Evolutionary conservation across 2,888 invertebrate genomes (phyloP).

Genomic region (Diarsia dahlii): DNA sequence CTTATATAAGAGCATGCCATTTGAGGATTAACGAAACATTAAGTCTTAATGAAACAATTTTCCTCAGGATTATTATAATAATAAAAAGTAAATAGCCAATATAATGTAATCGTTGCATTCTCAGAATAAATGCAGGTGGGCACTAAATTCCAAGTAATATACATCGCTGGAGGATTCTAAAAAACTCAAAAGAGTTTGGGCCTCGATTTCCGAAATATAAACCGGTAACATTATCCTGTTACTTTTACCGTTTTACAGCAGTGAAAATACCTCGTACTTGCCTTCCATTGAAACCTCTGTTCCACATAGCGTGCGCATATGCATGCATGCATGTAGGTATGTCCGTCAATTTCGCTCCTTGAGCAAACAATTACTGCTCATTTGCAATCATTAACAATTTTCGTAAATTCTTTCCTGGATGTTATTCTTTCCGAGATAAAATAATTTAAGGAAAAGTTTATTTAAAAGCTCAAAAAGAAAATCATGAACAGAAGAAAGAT

Average conservation of each 20-base stretch:
- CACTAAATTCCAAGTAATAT: conserved; percentile 47
- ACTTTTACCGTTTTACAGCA: conserved; percentile 84
- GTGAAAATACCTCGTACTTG: conserved; percentile 65
- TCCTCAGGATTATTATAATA: conserved; percentile 37
- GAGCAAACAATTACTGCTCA: conserved; percentile 51
- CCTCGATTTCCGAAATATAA: conserved; percentile 78
- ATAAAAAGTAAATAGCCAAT: conserved; percentile 46
- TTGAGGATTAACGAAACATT: conserved; percentile 22
- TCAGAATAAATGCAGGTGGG: conserved; percentile 45
- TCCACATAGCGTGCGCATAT: conserved; percentile 72
- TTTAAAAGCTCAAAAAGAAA: background rate
- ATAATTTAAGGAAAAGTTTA: conserved; percentile 2
- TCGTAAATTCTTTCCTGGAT: conserved; percentile 20
- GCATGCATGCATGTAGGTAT: conserved; percentile 65
- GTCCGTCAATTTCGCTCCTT: conserved; percentile 64
- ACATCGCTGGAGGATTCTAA: conserved; percentile 46
- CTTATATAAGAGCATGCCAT: conserved; percentile 22
- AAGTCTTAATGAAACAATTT: conserved; percentile 45
- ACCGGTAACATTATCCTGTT: conserved; percentile 85
- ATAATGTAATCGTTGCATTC: conserved; percentile 41
- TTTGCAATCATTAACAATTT: conserved; percentile 40
- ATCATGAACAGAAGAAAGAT: background rate
- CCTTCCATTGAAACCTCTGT: conserved; percentile 65
- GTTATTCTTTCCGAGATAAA: conserved; percentile 15
- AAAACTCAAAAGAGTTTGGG: conserved; percentile 62